phyloP scores from a whole-genome alignment of 2,888 invertebrate genomes.

The Drosophila melanocephala region DNA sequence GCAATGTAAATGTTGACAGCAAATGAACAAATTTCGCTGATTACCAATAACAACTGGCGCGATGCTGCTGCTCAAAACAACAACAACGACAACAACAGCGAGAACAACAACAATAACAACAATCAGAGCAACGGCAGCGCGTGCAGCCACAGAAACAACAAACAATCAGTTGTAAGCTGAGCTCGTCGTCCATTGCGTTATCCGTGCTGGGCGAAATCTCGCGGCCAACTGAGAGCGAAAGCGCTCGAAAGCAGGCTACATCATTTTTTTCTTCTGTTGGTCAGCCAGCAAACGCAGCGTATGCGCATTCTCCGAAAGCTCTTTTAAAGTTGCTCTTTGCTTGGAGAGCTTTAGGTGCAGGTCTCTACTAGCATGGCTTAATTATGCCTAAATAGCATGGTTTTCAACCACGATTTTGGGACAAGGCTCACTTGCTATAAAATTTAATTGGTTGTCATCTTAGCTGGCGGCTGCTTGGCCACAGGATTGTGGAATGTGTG shows the following conservation, averaged over 20 bases:
- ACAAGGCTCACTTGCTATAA: constrained; percentile 42
- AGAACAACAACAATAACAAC: constrained; percentile 21
- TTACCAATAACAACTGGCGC: constrained; percentile 38
- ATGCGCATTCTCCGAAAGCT: constrained; percentile 24
- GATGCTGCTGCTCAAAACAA: constrained; percentile 39
- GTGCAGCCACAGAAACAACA: constrained; percentile 28
- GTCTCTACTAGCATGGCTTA: constrained; percentile 2
- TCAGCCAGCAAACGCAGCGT: constrained; percentile 16
- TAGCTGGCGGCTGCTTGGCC: not conserved
- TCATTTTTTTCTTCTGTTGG: constrained; percentile 1
- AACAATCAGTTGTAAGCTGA: constrained; percentile 16
- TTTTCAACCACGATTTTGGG: constrained; percentile 29
- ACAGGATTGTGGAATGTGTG: constrained; percentile 1
- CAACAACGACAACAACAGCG: constrained; percentile 19
- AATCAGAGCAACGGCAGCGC: constrained; percentile 34
- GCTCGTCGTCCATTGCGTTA: constrained; percentile 39
- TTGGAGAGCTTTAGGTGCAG: not conserved
- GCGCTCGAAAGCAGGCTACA: constrained; percentile 46
- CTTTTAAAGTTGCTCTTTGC: not conserved
- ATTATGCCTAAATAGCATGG: constrained; percentile 34
- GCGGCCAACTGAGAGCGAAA: constrained; percentile 60
- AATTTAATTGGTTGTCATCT: not conserved
- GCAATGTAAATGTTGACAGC: constrained; percentile 4
- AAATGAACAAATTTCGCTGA: not conserved
- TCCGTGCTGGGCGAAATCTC: constrained; percentile 61